Evolutionary conservation across 2,797 vertebrate species (phyloP).

Genomic region (Notoglanidium macrostoma): DNA sequence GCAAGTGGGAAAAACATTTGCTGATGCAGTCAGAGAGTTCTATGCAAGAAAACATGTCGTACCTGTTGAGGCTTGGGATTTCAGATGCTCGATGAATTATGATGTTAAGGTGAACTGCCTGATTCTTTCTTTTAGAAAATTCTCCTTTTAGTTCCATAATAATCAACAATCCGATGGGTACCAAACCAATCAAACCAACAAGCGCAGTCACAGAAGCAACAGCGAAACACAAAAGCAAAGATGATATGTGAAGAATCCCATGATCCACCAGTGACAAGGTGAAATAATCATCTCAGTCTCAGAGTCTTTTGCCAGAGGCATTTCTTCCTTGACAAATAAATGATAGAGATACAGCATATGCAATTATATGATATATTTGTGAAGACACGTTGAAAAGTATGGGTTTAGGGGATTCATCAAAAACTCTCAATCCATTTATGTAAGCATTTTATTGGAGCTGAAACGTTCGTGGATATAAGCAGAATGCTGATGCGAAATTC

Average conservation of each 20-base stretch:
- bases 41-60: background rate
- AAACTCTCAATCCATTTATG: conserved; percentile 1
- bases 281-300: conserved; percentile 23
- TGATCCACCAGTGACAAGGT: conserved; percentile 15
- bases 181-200: too few relatives aligned
- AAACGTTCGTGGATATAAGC: background rate
- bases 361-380: conserved; percentile 23
- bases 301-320: conserved; percentile 3
- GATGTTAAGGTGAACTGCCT: background rate
- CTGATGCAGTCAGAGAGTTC: conserved; percentile 25
- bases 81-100: background rate
- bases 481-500: background rate
- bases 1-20: conserved; percentile 21
- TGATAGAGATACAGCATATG: conserved; percentile 15
- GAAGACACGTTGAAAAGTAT: background rate
- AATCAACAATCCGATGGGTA: background rate
- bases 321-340: conserved; percentile 17
- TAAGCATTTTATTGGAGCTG: background rate
- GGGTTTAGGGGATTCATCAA: conserved; percentile 5
- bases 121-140: background rate
- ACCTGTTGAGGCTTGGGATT: background rate
- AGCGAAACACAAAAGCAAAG: conserved; percentile 7
- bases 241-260: conserved; percentile 4
- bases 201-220: too few relatives aligned
- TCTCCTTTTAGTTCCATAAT: background rate